phyloP scores from a whole-genome alignment of 2,888 invertebrate species.

The Nomada fucata region DNA sequence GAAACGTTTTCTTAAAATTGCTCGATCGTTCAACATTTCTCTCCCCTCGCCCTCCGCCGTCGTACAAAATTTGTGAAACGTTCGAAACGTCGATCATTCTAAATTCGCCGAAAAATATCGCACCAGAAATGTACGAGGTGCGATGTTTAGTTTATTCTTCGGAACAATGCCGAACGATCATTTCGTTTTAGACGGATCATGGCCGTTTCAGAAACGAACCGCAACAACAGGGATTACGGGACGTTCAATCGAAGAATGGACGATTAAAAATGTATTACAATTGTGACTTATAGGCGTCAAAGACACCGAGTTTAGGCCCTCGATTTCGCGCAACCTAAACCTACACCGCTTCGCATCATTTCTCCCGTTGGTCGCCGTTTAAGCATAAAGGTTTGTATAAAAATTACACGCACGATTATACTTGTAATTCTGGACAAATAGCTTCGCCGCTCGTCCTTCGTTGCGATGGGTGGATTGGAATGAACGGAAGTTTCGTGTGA shows the following conservation, averaged over 20 bases:
- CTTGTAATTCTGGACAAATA: conserved; percentile 14
- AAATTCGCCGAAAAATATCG: background rate
- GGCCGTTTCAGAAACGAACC: background rate
- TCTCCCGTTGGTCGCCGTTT: conserved; percentile 36
- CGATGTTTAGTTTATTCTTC: background rate
- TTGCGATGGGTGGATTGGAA: conserved; percentile 21
- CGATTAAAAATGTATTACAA: conserved; percentile 53
- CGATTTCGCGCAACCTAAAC: conserved; percentile 47
- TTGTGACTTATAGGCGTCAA: conserved; percentile 45
- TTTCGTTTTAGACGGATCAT: background rate
- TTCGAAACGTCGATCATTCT: background rate
- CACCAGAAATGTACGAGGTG: background rate
- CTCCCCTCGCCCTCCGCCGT: background rate
- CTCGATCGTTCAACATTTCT: background rate
- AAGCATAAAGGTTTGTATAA: conserved; percentile 57
- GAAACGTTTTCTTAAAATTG: background rate
- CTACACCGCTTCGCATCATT: conserved; percentile 32
- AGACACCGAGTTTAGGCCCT: conserved; percentile 56
- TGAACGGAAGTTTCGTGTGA: conserved; percentile 20
- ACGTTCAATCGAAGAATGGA: conserved; percentile 45
- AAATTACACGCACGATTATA: conserved; percentile 56
- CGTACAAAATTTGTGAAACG: background rate
- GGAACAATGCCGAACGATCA: background rate
- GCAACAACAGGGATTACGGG: background rate
- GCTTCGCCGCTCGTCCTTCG: conserved; percentile 4